phyloP scores from a whole-genome alignment of 1,140 invertebrate species.

The Maniola jurtina region DNA sequence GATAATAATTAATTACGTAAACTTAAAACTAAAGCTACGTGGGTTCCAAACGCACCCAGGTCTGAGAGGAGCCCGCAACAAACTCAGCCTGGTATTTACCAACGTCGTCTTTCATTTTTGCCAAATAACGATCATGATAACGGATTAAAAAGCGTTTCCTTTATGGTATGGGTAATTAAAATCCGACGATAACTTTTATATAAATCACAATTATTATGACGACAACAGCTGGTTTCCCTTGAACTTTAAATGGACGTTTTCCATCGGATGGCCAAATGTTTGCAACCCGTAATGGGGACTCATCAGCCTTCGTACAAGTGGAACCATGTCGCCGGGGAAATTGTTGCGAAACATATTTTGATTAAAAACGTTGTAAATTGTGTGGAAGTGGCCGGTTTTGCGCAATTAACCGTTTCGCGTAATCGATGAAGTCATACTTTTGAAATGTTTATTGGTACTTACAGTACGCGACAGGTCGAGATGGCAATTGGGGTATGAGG shows the following conservation, averaged over 20 bases:
- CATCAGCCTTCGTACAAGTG: conserved; percentile 22
- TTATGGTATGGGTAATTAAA: neutral
- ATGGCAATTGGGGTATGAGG: too few relatives aligned
- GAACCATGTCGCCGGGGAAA: conserved; percentile 10
- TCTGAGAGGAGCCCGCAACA: too few relatives aligned
- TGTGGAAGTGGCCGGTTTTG: neutral
- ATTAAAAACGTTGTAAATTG: conserved; percentile 8
- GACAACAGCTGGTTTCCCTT: conserved; percentile 11
- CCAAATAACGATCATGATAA: too few relatives aligned
- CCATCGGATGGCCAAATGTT: conserved; percentile 22
- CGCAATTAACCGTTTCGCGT: conserved; percentile 3
- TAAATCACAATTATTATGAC: neutral
- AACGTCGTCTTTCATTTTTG: too few relatives aligned
- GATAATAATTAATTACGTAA: too few relatives aligned
- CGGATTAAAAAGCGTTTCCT: neutral
- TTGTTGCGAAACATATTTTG: conserved; percentile 20
- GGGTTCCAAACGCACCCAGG: too few relatives aligned
- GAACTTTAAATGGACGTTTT: conserved; percentile 17
- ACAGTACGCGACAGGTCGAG: too few relatives aligned
- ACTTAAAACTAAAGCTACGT: too few relatives aligned
- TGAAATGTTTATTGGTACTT: neutral
- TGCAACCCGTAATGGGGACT: conserved; percentile 4
- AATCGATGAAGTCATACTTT: conserved; percentile 6
- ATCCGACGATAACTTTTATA: neutral
- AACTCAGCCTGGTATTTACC: too few relatives aligned